Evolutionary conservation across 2,888 invertebrate genomes (phyloP).

Genomic region (Masnerella sp.): DNA sequence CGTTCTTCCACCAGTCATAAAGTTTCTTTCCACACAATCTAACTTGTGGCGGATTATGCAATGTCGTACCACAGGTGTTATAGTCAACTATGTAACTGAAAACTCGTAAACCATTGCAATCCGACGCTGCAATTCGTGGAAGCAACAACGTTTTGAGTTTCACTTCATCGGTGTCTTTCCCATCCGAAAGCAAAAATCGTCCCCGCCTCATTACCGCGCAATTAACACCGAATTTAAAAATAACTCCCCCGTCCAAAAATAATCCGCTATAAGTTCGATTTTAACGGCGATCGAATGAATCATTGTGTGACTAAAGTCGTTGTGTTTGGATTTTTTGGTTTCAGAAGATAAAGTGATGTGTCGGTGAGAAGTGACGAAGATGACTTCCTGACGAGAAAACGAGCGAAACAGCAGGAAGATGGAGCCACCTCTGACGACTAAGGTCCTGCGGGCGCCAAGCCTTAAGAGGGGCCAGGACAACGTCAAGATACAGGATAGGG

Average conservation of each 20-base stretch:
- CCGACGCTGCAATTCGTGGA: no score
- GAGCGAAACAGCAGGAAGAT: constrained; percentile 64
- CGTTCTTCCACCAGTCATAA: constrained; percentile 18
- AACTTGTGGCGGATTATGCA: constrained; percentile 1
- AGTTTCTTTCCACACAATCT: constrained; percentile 5
- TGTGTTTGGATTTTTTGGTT: constrained; percentile 12
- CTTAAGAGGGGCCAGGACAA: constrained; percentile 89
- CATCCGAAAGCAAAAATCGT: background rate
- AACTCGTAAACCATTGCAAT: constrained; percentile 1
- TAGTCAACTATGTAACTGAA: background rate
- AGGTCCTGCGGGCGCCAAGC: constrained; percentile 87
- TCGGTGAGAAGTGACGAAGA: constrained; percentile 51
- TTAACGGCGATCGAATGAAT: background rate
- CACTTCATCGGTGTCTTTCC: no score
- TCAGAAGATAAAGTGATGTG: constrained; percentile 64
- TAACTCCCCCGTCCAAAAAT: no score
- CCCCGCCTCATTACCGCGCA: no score
- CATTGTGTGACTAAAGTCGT: no score
- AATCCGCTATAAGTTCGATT: background rate
- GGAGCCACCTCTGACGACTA: constrained; percentile 79
- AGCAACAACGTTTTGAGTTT: no score
- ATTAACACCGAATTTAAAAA: no score
- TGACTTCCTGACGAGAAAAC: constrained; percentile 70
- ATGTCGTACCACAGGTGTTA: background rate
- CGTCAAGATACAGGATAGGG: constrained; percentile 86